Percentiles rank a stretch among this genome's conserved stretches.
phyloP scores from a whole-genome alignment of 2,797 vertebrate species.

The Orientallactaga sibirica region DNA sequence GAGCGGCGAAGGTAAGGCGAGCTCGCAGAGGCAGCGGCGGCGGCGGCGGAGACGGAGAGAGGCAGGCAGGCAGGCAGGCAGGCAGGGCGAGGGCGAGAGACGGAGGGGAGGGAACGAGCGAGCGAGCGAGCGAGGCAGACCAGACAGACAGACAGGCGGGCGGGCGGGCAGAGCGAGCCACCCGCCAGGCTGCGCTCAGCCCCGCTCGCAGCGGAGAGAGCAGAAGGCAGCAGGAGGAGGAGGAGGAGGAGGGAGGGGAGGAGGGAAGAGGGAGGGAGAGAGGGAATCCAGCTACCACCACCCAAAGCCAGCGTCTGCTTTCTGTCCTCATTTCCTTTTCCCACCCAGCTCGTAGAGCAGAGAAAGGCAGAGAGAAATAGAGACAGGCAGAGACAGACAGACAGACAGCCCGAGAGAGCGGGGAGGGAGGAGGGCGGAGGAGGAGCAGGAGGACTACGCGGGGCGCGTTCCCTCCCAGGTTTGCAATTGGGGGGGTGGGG shows the following conservation, averaged over 20 bases:
- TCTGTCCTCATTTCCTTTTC: slow-evolving; percentile 88
- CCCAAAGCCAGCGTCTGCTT: slow-evolving; percentile 86
- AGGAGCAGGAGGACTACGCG: slow-evolving; percentile 84
- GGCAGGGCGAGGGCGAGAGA: slow-evolving; percentile 82
- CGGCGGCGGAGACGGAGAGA: slow-evolving; percentile 82
- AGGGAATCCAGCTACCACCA: slow-evolving; percentile 85
- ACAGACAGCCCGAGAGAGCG: slow-evolving; percentile 73
- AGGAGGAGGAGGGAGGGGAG: slow-evolving; percentile 80
- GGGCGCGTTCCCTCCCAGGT: slow-evolving; percentile 84
- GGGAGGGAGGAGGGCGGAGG: slow-evolving; percentile 76
- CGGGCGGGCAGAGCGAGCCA: slow-evolving; percentile 80
- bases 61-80: slow-evolving; percentile 81
- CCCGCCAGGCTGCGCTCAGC: slow-evolving; percentile 84
- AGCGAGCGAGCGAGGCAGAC: slow-evolving; percentile 79
- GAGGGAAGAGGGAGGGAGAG: slow-evolving; percentile 80
- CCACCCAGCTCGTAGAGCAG: slow-evolving; percentile 86
- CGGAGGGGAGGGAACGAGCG: slow-evolving; percentile 83
- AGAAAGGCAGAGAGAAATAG: slow-evolving; percentile 83
- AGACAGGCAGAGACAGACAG: slow-evolving; percentile 78
- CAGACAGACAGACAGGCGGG: slow-evolving; percentile 84
- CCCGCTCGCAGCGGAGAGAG: slow-evolving; percentile 81
- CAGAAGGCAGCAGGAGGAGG: slow-evolving; percentile 78
- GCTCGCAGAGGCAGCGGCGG: slow-evolving; percentile 86
- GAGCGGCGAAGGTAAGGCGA: slow-evolving; percentile 88
- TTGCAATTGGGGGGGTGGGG: slow-evolving; percentile 80